These are phyloP conservation scores for Anabas testudineus DNA, from an alignment of 2,797 vertebrate genomes.

Conservation along the genomic window DNA sequence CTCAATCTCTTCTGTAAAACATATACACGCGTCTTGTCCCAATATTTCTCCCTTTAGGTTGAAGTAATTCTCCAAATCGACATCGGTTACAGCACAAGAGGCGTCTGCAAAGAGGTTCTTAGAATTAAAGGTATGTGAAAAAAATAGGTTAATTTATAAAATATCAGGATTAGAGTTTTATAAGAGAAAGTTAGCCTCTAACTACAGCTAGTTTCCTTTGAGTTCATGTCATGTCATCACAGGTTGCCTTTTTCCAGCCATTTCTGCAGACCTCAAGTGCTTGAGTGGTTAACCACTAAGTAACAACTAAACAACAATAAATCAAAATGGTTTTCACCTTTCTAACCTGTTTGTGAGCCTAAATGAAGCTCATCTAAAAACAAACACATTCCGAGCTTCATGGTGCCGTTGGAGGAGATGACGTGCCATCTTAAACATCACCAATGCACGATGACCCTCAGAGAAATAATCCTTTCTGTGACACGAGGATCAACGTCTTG, in stretches of 20 bases:
- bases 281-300: not conserved
- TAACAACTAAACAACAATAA: not conserved
- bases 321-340: conserved; percentile 34
- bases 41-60: too few relatives aligned
- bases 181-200: not conserved
- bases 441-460: not conserved
- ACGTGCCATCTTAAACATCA: conserved; percentile 10
- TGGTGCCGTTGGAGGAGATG: not conserved
- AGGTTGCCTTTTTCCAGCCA: not conserved
- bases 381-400: conserved; percentile 28
- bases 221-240: too few relatives aligned
- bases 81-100: not conserved
- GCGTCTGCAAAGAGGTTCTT: not conserved
- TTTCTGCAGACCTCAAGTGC: not conserved
- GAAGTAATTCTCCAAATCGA: too few relatives aligned
- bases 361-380: conserved; percentile 26
- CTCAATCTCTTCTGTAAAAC: not conserved
- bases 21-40: not conserved
- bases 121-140: too few relatives aligned
- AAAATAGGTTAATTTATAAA: too few relatives aligned
- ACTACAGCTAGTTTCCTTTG: not conserved
- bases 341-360: conserved; percentile 44
- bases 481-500: conserved; percentile 19
- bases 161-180: too few relatives aligned
- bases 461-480: conserved; percentile 6